phyloP scores from a whole-genome alignment of 1,140 invertebrate genomes.

The Eriocheir sinensis region DNA sequence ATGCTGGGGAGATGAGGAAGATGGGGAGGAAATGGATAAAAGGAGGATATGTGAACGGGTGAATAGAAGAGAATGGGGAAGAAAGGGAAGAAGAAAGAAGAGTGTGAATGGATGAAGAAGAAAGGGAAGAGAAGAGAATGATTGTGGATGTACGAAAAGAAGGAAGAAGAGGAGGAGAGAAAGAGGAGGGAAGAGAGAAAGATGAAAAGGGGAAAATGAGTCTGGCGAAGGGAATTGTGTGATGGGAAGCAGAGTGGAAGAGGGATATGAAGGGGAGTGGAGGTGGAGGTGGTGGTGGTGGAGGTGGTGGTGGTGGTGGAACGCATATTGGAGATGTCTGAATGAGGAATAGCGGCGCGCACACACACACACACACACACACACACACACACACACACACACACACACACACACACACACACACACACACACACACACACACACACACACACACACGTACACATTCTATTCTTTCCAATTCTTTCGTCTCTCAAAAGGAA shows the following conservation, averaged over 20 bases:
- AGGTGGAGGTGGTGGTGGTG: not conserved
- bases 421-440: slow-evolving; percentile 2
- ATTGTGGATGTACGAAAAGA: too few relatives aligned
- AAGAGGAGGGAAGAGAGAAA: too few relatives aligned
- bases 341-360: not conserved
- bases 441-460: not conserved
- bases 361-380: not conserved
- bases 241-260: too few relatives aligned
- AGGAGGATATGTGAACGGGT: not conserved
- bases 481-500: too few relatives aligned
- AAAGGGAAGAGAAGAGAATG: not conserved
- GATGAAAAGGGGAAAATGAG: too few relatives aligned
- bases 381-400: not conserved
- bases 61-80: not conserved
- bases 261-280: not conserved
- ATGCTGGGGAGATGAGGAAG: not conserved
- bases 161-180: too few relatives aligned
- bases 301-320: not conserved
- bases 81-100: not conserved
- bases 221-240: too few relatives aligned
- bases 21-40: not conserved
- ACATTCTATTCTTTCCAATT: not conserved
- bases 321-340: not conserved
- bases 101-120: not conserved
- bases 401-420: slow-evolving; percentile 22